Conservation (phyloP, 2,888 invertebrate genomes). For the Perizoma affinitatum region DNA sequence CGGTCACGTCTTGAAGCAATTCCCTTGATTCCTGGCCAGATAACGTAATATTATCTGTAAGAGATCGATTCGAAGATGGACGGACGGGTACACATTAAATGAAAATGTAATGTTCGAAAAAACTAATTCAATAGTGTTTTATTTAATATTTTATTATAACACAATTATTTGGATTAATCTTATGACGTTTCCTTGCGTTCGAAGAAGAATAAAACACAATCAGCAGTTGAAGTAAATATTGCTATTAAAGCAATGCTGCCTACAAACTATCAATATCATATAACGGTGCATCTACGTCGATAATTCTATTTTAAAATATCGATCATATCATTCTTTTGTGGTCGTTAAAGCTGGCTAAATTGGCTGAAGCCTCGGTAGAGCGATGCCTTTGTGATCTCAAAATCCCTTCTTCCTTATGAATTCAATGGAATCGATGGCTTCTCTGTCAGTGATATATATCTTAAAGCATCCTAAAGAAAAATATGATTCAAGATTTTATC, state of each 20-base stretch:
- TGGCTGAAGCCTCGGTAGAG: slow-evolving; percentile 8
- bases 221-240: too few relatives aligned
- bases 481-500: too few relatives aligned
- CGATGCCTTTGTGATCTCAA: slow-evolving; percentile 22
- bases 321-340: slow-evolving; percentile 35
- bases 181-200: too few relatives aligned
- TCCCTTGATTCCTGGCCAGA: slow-evolving; percentile 41
- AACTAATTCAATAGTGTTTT: too few relatives aligned
- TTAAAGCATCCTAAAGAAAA: too few relatives aligned
- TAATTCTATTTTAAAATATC: slow-evolving; percentile 29
- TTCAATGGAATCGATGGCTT: slow-evolving; percentile 12
- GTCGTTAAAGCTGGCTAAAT: slow-evolving; percentile 23
- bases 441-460: neutral
- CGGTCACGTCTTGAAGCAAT: slow-evolving; percentile 56
- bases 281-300: slow-evolving; percentile 23
- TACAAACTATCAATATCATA: too few relatives aligned
- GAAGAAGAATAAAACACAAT: too few relatives aligned
- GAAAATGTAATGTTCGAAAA: too few relatives aligned
- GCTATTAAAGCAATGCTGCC: too few relatives aligned
- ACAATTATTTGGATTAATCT: too few relatives aligned
- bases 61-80: neutral
- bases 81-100: too few relatives aligned
- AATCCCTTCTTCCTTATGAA: slow-evolving; percentile 18
- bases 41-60: slow-evolving; percentile 29
- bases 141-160: too few relatives aligned